A percentile compares a stretch with the other conserved stretches of the same genome.
These are phyloP conservation scores for Uropsilus gracilis DNA, from an alignment of 2,113 vertebrate species.

Conservation along the genomic window DNA sequence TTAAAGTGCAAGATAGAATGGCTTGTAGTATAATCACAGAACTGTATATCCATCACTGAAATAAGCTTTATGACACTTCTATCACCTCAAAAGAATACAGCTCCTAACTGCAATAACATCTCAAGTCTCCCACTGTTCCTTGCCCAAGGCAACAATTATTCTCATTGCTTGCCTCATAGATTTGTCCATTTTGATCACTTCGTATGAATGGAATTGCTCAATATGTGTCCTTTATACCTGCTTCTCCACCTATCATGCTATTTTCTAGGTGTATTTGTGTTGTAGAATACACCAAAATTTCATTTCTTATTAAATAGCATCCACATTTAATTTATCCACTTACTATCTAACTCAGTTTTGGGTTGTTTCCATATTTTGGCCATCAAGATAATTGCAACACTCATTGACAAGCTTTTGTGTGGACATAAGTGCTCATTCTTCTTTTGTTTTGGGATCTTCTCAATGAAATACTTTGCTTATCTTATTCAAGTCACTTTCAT, in stretches of 20 bases:
- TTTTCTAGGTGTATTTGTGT: neutral
- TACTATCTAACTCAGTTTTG: neutral
- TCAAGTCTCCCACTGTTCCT: neutral
- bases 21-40: neutral
- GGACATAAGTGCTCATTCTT: neutral
- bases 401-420: neutral
- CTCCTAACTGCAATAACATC: neutral
- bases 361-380: neutral
- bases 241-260: neutral
- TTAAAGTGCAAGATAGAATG: neutral
- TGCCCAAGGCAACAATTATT: neutral
- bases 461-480: neutral
- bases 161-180: neutral
- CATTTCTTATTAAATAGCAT: neutral
- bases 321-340: neutral
- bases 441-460: neutral
- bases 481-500: neutral
- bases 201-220: neutral
- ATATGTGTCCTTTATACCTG: neutral
- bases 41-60: neutral
- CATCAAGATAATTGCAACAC: neutral
- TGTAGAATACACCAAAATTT: neutral
- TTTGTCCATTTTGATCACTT: neutral
- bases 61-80: neutral
- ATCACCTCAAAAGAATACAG: neutral